These are phyloP conservation scores for Diachasmimorpha longicaudata DNA, from an alignment of 1,140 invertebrate species.

Conservation along the genomic window DNA sequence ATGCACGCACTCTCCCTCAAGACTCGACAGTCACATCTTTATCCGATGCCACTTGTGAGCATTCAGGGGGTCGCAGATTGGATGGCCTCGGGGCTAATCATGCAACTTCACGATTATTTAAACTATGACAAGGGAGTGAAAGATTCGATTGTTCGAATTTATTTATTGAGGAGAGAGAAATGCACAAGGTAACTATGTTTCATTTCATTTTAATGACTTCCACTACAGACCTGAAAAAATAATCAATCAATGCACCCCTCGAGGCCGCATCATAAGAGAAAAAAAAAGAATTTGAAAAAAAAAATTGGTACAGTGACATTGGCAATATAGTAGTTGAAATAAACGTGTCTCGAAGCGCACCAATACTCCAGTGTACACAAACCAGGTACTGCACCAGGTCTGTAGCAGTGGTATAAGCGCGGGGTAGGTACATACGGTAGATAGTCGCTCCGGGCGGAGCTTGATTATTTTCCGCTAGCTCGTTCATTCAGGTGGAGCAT, in stretches of 20 bases:
- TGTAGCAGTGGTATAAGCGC: background rate
- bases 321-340: background rate
- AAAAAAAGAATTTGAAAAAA: background rate
- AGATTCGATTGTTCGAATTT: no score
- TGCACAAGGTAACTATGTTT: no score
- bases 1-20: constrained; percentile 34
- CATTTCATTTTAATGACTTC: no score
- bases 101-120: no score
- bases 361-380: background rate
- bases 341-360: background rate
- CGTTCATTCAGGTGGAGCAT: constrained; percentile 62
- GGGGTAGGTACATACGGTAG: constrained; percentile 30
- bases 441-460: constrained; percentile 60
- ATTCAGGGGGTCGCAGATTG: background rate
- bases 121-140: no score
- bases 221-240: no score
- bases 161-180: no score
- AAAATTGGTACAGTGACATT: background rate
- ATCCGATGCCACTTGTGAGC: constrained; percentile 43
- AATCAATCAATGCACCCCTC: no score
- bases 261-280: background rate
- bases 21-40: constrained; percentile 53
- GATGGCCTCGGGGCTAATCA: background rate
- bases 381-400: background rate
- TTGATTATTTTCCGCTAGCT: constrained; percentile 64